Evolutionary conservation across 2,888 invertebrate genomes (phyloP).

Genomic region (Linnaemya vulpina): DNA sequence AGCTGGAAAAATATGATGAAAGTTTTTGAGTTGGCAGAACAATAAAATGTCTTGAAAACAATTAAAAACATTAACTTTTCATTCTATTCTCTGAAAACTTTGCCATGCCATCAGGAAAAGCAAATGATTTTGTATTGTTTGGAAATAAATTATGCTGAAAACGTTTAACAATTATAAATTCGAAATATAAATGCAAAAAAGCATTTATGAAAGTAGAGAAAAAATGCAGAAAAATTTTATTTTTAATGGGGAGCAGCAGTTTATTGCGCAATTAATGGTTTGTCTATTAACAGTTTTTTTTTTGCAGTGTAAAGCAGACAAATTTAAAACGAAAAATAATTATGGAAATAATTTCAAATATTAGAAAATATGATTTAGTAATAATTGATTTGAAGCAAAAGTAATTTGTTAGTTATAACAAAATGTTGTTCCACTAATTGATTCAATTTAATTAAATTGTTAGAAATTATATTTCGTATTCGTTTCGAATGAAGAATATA

Average conservation of each 20-base stretch:
- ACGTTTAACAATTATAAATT: slow-evolving; percentile 27
- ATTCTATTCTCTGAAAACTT: slow-evolving; percentile 6
- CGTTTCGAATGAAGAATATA: too few species aligned
- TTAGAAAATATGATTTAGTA: too few species aligned
- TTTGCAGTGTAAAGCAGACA: background rate
- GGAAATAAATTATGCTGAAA: slow-evolving; percentile 59
- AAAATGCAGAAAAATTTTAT: background rate
- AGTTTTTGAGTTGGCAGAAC: slow-evolving; percentile 22
- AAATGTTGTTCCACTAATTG: too few species aligned
- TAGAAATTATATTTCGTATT: too few species aligned
- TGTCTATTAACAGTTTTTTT: background rate
- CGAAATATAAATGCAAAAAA: too few species aligned
- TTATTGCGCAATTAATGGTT: background rate
- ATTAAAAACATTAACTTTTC: slow-evolving; percentile 55
- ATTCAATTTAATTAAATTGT: too few species aligned
- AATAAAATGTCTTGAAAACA: slow-evolving; percentile 49
- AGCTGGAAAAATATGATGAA: slow-evolving; percentile 38
- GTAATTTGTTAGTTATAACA: too few species aligned
- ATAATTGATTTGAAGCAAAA: too few species aligned
- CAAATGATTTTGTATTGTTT: slow-evolving; percentile 32
- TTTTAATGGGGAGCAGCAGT: background rate
- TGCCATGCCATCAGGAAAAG: background rate
- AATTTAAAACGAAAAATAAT: too few species aligned
- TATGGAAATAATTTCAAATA: too few species aligned
- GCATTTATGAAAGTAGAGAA: background rate